Conservation (phyloP, 1,140 invertebrate species). For the Ooceraea biroi region DNA sequence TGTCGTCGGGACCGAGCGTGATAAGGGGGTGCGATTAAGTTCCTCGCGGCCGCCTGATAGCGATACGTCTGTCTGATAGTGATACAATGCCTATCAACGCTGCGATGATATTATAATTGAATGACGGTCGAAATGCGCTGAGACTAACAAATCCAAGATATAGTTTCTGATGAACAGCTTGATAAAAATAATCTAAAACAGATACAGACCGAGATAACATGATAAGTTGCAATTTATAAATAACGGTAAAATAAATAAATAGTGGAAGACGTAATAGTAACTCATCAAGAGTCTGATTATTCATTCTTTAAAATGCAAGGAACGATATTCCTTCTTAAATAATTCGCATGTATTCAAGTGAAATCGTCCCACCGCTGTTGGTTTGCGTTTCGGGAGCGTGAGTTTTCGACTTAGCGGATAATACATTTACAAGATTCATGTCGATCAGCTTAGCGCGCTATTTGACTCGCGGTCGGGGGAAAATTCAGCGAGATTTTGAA, state of each 20-base stretch:
- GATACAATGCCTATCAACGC: not conserved
- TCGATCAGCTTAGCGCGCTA: conserved; percentile 60
- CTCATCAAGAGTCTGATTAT: not conserved
- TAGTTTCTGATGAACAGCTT: not conserved
- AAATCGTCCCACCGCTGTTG: not conserved
- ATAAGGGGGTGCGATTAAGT: conserved; percentile 20
- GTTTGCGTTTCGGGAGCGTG: not conserved
- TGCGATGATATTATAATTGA: not conserved
- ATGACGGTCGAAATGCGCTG: not conserved
- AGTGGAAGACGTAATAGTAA: not conserved
- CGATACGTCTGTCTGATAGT: not conserved
- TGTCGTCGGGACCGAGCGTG: conserved; percentile 3
- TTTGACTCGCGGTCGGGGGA: conserved; percentile 47
- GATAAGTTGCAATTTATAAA: no score
- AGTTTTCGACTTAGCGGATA: conserved; percentile 54
- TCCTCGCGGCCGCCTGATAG: not conserved
- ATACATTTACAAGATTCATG: conserved; percentile 60
- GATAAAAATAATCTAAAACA: not conserved
- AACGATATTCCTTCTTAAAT: not conserved
- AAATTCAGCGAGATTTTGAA: conserved; percentile 60
- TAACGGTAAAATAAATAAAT: no score
- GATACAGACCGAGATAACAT: no score
- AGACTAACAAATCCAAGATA: not conserved
- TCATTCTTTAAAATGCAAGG: no score
- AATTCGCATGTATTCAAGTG: no score